These are phyloP conservation scores for Nannospalax galili DNA, from an alignment of 2,113 vertebrate species.

Conservation along the genomic window DNA sequence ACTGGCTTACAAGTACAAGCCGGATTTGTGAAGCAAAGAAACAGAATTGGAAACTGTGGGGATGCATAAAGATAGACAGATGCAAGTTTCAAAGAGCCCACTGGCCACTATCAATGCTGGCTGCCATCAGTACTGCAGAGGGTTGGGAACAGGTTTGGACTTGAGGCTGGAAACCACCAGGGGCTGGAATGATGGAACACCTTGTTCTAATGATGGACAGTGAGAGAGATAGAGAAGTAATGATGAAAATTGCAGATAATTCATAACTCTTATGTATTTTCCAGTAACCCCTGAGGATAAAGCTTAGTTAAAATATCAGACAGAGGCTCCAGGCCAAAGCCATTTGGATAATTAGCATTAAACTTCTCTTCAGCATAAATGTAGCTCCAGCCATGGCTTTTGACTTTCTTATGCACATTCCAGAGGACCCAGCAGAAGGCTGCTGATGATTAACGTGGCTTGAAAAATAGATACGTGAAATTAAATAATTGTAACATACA, in stretches of 20 bases:
- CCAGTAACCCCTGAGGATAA: not conserved
- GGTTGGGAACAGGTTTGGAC: no score
- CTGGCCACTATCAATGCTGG: accelerated
- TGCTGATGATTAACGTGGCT: not conserved
- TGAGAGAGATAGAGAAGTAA: not conserved
- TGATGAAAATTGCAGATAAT: not conserved
- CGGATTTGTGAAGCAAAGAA: not conserved
- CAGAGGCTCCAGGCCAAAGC: not conserved
- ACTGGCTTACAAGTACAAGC: not conserved
- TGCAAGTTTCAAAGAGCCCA: no score
- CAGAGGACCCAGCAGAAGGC: not conserved
- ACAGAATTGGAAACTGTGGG: no score
- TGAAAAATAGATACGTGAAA: not conserved
- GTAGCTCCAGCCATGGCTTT: not conserved
- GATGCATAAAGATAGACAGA: not conserved
- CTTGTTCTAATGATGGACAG: not conserved
- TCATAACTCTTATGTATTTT: not conserved
- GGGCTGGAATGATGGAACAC: not conserved
- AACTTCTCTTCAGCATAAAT: not conserved
- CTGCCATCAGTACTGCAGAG: not conserved
- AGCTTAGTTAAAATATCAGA: not conserved
- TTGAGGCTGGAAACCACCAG: no score
- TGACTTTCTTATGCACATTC: not conserved
- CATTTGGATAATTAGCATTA: not conserved
- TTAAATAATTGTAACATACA: not conserved